Evolutionary conservation across 2,888 invertebrate genomes (phyloP), one percentile per base, ranked within the genome.

Genomic region (Nomada ferruginata): DNA sequence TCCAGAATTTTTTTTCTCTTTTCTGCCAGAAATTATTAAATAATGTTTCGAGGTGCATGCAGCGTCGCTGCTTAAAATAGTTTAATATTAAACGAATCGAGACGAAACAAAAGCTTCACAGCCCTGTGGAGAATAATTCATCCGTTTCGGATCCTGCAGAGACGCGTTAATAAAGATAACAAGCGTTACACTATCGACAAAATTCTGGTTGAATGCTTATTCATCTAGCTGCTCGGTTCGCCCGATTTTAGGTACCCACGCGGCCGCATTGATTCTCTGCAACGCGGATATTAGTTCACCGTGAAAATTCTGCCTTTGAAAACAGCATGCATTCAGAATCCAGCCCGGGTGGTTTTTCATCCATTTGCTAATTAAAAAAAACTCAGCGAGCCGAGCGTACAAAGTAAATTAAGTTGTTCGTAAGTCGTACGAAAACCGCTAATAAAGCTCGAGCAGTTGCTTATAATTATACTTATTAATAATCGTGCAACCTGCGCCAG

Each of bases 91-190:
- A 42, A 18, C 47, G 55, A 15, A 11, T 15, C 5, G 29, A 15
- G 20, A 3, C 1, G 11, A 20, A 20, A 20, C 2, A 15, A 53
- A 47, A 26, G 55, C 44, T 44, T 26, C 2, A 50, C 15, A 18
- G 23, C 13, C 29, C 29, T 66, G 15, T 9, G 23, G 1, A 9
- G 50, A 50, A 26, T 15, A 50, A 36, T 76, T 15, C 42, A 18
- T 13, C 13, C 2, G 10, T 44, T 15, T 7, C 4, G 15, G 36
- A 23, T n/a, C 18, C 11, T 26, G 18, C 15, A 15, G 61, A 29
- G 42, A 42, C 18, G 23, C 50, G 44, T 69, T 75, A 61, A 70
- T 44, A 44, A 69, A 61, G 69, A 47, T 76, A 70, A 55, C 61
- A 23, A 52, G 20, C 20, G 44, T 26, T 3, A 26, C 15, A 20